Conservation (phyloP, 2,888 invertebrate genomes). For the Argyra leucocephala region DNA sequence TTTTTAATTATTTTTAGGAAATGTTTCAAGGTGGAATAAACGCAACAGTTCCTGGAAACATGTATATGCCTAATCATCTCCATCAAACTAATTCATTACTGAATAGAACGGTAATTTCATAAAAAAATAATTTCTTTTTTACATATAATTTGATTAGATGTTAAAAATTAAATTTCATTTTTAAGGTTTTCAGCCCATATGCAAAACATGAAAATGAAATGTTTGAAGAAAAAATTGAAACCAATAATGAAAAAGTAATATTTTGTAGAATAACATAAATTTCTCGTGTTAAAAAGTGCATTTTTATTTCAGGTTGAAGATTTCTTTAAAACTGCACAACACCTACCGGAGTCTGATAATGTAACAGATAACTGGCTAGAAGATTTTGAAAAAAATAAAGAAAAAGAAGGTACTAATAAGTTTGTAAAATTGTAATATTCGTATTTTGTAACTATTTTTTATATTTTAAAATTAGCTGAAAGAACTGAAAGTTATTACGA, state of each 20-base stretch:
- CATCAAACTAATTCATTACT: not conserved
- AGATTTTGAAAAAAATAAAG: conserved; percentile 50
- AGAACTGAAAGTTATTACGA: conserved; percentile 51
- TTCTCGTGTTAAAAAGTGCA: too few relatives aligned
- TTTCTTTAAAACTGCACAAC: not conserved
- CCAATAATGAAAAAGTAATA: not conserved
- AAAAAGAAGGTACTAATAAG: conserved; percentile 43
- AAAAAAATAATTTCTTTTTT: not conserved
- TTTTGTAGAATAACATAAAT: too few relatives aligned
- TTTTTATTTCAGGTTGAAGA: not conserved
- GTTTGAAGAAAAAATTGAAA: not conserved
- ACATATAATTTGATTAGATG: too few relatives aligned
- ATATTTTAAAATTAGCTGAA: conserved; percentile 35
- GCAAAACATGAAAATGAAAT: not conserved
- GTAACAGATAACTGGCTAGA: conserved; percentile 38
- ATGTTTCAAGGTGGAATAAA: not conserved
- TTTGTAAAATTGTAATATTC: not conserved
- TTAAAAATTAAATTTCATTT: too few relatives aligned
- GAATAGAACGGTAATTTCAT: not conserved
- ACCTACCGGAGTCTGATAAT: not conserved
- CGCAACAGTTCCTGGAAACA: not conserved
- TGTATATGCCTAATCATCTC: not conserved
- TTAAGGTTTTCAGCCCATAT: not conserved
- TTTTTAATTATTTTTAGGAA: not conserved
- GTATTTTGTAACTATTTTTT: not conserved